phyloP scores from a whole-genome alignment of 2,888 invertebrate genomes.

The Gibbula magus region DNA sequence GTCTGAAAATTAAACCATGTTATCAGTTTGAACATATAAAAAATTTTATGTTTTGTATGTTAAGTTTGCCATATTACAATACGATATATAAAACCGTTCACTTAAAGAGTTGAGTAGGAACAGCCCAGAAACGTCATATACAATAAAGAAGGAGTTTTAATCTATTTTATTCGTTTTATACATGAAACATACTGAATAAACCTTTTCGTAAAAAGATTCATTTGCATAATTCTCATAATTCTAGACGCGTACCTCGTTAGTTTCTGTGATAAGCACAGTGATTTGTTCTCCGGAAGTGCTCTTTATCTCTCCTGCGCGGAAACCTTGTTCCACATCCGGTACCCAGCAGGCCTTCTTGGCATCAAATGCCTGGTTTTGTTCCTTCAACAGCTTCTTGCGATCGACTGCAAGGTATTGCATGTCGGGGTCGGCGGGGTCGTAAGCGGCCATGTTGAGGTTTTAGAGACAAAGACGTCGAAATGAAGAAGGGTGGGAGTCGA shows the following conservation, averaged over 20 bases:
- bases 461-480: background rate
- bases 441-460: background rate
- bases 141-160: too few species aligned
- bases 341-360: slow-evolving; percentile 99
- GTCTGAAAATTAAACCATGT: slow-evolving; percentile 79
- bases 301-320: slow-evolving; percentile 96
- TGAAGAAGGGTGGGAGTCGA: background rate
- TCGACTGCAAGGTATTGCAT: slow-evolving; percentile 70
- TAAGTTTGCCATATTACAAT: too few species aligned
- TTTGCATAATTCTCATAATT: background rate
- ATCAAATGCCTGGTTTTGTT: slow-evolving; percentile 68
- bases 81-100: too few species aligned
- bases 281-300: slow-evolving; percentile 98
- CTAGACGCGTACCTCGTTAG: background rate
- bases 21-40: background rate
- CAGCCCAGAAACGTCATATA: too few species aligned
- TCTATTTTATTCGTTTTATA: too few species aligned
- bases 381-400: slow-evolving; percentile 68
- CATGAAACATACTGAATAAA: background rate
- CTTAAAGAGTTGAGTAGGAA: too few species aligned
- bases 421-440: slow-evolving; percentile 65
- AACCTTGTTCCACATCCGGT: slow-evolving; percentile 98
- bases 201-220: background rate
- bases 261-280: slow-evolving; percentile 84
- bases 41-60: background rate